Conservation (phyloP, 1,140 invertebrate genomes). For the Pentalonia nigronervosa region DNA sequence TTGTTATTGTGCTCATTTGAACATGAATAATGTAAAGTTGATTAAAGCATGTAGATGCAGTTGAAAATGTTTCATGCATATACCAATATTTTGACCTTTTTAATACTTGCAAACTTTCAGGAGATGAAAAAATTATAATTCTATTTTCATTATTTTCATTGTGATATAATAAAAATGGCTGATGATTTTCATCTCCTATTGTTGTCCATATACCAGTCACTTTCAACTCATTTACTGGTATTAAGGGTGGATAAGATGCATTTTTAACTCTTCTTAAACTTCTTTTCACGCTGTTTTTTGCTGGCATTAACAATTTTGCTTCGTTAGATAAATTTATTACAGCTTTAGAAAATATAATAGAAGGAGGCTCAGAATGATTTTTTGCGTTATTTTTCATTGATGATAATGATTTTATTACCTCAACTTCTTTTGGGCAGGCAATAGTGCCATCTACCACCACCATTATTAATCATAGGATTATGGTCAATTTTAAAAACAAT, state of each 20-base stretch:
- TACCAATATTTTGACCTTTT: neutral
- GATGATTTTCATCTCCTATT: neutral
- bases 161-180: neutral
- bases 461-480: too few relatives aligned
- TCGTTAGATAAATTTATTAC: neutral
- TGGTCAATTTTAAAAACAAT: neutral
- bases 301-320: neutral
- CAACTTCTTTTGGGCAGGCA: neutral
- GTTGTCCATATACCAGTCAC: too few relatives aligned
- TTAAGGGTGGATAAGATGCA: neutral
- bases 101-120: neutral
- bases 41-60: neutral
- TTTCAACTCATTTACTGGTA: neutral
- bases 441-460: too few relatives aligned
- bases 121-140: neutral
- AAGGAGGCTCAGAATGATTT: neutral
- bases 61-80: neutral
- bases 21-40: neutral
- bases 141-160: neutral
- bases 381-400: neutral
- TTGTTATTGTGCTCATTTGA: neutral
- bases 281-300: neutral
- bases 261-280: neutral
- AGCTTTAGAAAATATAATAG: conserved; percentile 15
- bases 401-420: neutral